These are phyloP conservation scores for Ophioninae sp. DNA, from an alignment of 2,888 invertebrate genomes.

Conservation along the genomic window DNA sequence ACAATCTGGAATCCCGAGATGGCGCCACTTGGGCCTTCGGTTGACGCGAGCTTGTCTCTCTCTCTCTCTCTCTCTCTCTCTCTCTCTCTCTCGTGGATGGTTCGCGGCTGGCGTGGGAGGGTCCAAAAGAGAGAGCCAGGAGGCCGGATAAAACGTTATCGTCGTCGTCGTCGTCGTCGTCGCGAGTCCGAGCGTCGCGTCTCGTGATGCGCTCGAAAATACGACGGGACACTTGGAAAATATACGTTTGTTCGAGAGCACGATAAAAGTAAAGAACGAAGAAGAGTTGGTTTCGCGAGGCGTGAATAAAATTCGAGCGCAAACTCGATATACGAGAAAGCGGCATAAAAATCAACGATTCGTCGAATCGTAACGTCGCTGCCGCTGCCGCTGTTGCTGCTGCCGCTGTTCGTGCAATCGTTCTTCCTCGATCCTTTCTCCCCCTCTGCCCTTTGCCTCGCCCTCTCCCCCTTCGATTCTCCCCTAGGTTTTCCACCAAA, in stretches of 20 bases:
- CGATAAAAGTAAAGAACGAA: not conserved
- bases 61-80: not conserved
- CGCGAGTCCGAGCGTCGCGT: not conserved
- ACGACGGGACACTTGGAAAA: not conserved
- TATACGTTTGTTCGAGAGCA: not conserved
- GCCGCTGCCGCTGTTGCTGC: not conserved
- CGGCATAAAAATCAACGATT: not conserved
- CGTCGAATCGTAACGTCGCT: not conserved
- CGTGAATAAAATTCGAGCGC: not conserved
- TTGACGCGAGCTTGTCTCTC: not conserved
- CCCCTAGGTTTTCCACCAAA: constrained; percentile 34
- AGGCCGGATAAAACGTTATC: not conserved
- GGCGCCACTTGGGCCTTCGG: not conserved
- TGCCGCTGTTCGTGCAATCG: not conserved
- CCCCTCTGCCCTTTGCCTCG: not conserved
- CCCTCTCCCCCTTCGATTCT: not conserved
- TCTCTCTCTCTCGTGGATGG: not conserved
- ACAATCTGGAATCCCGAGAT: not conserved
- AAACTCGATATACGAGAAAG: not conserved
- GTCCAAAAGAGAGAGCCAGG: not conserved
- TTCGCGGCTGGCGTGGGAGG: not conserved
- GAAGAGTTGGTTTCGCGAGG: not conserved
- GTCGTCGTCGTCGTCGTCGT: constrained; percentile 41
- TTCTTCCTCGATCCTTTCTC: not conserved
- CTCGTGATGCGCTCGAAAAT: not conserved